Evolutionary conservation across 2,113 vertebrate species (phyloP).

Genomic region (Falcunculus frontatus): DNA sequence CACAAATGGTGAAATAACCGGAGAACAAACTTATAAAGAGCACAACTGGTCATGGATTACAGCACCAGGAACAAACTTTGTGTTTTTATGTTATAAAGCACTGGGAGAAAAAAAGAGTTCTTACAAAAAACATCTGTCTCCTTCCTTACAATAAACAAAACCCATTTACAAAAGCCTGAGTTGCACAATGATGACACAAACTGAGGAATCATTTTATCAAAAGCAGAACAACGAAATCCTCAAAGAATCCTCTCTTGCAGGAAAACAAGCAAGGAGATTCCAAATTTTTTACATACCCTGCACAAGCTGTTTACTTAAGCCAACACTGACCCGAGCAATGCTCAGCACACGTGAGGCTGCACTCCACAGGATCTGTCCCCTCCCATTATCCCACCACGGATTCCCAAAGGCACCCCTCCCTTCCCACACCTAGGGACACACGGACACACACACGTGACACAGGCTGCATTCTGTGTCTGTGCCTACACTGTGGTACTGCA

Average conservation of each 20-base stretch:
- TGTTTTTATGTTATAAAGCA: not conserved
- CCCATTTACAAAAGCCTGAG: not conserved
- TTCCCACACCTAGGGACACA: fast-evolving
- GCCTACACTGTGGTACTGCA: fast-evolving
- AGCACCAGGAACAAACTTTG: not conserved
- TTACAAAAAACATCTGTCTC: constrained; percentile 15
- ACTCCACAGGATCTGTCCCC: not conserved
- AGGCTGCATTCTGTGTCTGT: fast-evolving
- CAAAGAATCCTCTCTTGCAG: not conserved
- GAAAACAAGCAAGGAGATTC: not conserved
- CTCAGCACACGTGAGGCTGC: not conserved
- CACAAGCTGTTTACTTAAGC: not conserved
- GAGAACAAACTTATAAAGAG: not conserved
- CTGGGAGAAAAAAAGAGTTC: not conserved
- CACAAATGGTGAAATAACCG: not conserved
- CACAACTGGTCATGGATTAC: not conserved
- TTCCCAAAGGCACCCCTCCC: not conserved
- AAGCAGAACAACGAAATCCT: not conserved
- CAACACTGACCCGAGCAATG: not conserved
- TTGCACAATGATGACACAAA: constrained; percentile 10
- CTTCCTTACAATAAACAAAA: not conserved
- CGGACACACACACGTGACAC: too few species aligned
- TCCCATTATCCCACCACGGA: fast-evolving
- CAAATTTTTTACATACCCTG: not conserved
- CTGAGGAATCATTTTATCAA: not conserved